A percentile compares a stretch with the other conserved stretches of the same genome.
Conservation (phyloP, 1,140 invertebrate genomes). For the Popillia japonica region DNA sequence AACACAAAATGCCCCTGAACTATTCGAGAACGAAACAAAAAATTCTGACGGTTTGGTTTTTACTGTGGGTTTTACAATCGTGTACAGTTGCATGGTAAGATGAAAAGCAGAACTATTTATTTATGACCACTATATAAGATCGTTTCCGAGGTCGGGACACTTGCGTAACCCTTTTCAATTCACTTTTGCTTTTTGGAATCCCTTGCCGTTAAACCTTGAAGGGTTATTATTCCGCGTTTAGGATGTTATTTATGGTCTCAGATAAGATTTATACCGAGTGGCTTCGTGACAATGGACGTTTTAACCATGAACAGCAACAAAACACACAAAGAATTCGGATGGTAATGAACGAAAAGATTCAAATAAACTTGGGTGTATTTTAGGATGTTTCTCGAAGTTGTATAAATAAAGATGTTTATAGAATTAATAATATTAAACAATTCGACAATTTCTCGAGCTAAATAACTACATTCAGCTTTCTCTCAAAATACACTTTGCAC, state of each 20-base stretch:
- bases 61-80: conserved; percentile 31
- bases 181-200: conserved; percentile 42
- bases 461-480: neutral
- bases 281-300: conserved; percentile 14
- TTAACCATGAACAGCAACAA: neutral
- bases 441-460: too few species aligned
- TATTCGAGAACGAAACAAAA: neutral
- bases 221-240: conserved; percentile 35
- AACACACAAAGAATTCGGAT: neutral
- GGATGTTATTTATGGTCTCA: conserved; percentile 23
- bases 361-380: neutral
- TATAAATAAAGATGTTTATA: too few species aligned
- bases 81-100: conserved; percentile 37
- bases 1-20: neutral
- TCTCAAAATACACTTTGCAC: neutral
- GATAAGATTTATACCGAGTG: conserved; percentile 32
- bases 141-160: conserved; percentile 42
- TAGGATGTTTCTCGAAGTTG: neutral
- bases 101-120: conserved; percentile 52
- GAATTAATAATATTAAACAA: too few species aligned
- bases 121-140: conserved; percentile 43
- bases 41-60: conserved; percentile 19
- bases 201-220: conserved; percentile 41
- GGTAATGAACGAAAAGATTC: conserved; percentile 1
- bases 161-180: conserved; percentile 47